Evolutionary conservation across 2,113 vertebrate species (phyloP).

Genomic region (Sinocyclocheilus grahami): DNA sequence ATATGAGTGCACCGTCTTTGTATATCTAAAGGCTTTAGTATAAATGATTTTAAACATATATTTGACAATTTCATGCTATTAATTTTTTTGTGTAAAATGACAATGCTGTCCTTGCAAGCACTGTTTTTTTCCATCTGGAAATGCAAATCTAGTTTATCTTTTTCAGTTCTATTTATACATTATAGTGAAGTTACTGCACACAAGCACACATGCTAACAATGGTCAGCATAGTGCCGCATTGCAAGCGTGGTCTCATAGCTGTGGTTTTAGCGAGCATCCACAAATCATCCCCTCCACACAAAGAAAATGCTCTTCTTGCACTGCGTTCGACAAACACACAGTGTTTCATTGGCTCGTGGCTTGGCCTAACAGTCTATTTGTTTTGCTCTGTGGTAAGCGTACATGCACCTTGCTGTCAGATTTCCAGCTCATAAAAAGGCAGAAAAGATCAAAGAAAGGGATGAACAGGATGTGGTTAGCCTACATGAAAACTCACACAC

Average conservation of each 20-base stretch:
- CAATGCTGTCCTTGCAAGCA: background rate
- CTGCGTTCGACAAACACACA: background rate
- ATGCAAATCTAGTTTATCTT: background rate
- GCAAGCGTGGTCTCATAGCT: conserved; percentile 9
- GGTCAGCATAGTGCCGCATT: background rate
- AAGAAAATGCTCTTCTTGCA: background rate
- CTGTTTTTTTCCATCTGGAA: too few species aligned
- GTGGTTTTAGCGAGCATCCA: conserved; percentile 37
- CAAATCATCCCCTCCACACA: background rate
- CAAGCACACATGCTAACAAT: background rate
- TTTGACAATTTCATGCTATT: too few species aligned
- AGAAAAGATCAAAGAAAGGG: conserved; percentile 9
- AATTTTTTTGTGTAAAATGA: too few species aligned
- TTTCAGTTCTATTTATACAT: background rate
- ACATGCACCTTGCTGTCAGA: background rate
- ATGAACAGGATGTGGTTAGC: conserved; percentile 44
- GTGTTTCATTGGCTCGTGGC: conserved; percentile 13
- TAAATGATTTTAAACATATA: too few species aligned
- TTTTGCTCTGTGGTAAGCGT: background rate
- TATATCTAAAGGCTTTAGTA: too few species aligned
- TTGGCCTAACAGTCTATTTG: conserved; percentile 8
- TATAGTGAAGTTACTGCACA: background rate
- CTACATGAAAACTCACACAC: conserved; percentile 23
- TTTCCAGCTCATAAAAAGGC: background rate
- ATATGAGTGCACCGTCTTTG: too few species aligned